Base-by-base conservation (phyloP, 2,797 vertebrate species). In the Paedocypris micromegethes region DNA sequence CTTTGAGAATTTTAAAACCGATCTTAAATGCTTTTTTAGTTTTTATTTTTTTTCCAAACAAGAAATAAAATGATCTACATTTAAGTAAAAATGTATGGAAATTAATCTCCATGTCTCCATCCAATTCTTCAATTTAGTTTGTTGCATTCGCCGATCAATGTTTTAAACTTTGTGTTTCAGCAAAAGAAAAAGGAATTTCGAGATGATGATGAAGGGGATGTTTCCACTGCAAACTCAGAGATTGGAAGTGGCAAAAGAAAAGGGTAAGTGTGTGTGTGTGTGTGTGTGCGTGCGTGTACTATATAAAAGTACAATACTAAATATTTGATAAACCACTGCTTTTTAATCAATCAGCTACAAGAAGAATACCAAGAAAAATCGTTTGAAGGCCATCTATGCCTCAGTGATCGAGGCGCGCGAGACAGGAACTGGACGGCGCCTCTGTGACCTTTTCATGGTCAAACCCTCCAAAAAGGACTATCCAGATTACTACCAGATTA, bases 391-490 rank as follows among this genome's bases (percentile, higher is more conserved):
- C 37, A 83, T 99, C 5, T 98, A 92, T 73, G 92, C 91, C 38
- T 89, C 93, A 0, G 92, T 98, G 74, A 91, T 89, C 2, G 97
- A 99, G 70, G 91, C 92, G 37, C 88, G 90, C 74, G 96, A 98
- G 71, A 81, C 85, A 0, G 88, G 88, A 72, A 92, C 91, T 45
- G 91, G 79, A 75, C 92, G 97, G 45, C 90, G 97, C 39, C 92
- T 98, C 56, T 97, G 95, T 78, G 96, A 99, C 43, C 90, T 99
- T 0, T 99, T 99, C 74, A 97, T 95, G 94, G 92, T 98, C 66
- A 98, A 97, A 72, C 97, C 97, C 42, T 98, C 93, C 70, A 98
- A 98, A 84, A 99, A 99, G 80, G 96, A 98, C 83, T 99, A 99
- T 77, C 95, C 95, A 5, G 94, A 98, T 86, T 99, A 99, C 79